These are phyloP conservation scores for Morelia viridis DNA, from an alignment of 2,797 vertebrate genomes.

Conservation along the genomic window DNA sequence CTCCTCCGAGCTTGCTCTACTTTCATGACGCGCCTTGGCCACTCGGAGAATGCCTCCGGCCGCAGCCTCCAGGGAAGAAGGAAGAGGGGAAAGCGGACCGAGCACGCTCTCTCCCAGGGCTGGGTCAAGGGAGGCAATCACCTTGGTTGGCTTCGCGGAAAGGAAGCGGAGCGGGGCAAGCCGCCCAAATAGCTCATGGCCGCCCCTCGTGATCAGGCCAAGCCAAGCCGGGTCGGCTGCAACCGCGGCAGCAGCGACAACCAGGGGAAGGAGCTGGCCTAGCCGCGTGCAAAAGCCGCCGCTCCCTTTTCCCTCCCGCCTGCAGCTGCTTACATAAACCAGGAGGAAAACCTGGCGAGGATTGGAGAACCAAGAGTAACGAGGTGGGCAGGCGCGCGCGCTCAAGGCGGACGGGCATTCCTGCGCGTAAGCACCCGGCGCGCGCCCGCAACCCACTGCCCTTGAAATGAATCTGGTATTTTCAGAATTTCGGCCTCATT, in stretches of 20 bases:
- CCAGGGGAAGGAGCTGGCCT: background rate
- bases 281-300: conserved; percentile 16
- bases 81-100: background rate
- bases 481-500: background rate
- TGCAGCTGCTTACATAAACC: background rate
- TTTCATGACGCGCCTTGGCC: background rate
- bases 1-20: background rate
- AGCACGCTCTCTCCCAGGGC: background rate
- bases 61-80: background rate
- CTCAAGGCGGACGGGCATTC: background rate
- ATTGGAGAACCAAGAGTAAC: background rate
- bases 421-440: background rate
- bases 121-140: background rate
- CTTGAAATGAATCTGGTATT: background rate
- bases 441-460: background rate
- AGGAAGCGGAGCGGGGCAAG: background rate
- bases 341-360: background rate
- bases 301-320: background rate
- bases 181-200: background rate
- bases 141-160: background rate
- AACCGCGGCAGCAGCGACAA: background rate
- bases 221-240: rapidly evolving
- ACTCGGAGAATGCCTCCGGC: background rate
- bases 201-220: background rate
- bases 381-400: background rate